Evolutionary conservation across 2,888 invertebrate genomes (phyloP).

Genomic region (Oligia strigilis): DNA sequence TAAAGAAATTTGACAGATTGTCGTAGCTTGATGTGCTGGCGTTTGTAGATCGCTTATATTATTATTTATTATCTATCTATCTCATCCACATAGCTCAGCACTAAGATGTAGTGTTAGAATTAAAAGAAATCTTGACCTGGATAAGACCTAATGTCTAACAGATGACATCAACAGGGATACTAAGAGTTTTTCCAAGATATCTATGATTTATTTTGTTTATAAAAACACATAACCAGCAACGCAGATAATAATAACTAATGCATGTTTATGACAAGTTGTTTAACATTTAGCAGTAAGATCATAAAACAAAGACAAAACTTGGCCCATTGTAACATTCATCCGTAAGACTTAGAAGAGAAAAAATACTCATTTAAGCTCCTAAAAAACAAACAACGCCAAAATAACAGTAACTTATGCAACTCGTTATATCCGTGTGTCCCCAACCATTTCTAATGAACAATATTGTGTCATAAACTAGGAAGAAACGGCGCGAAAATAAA

Average conservation of each 20-base stretch:
- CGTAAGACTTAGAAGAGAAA: neutral
- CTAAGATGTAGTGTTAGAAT: neutral
- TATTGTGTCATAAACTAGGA: constrained; percentile 30
- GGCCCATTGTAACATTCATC: neutral
- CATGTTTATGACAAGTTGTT: neutral
- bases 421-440: constrained; percentile 23
- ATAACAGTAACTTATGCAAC: constrained; percentile 11
- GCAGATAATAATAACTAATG: neutral
- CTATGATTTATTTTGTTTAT: neutral
- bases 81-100: neutral
- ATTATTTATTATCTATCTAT: too few relatives aligned
- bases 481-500: constrained; percentile 45
- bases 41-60: too few relatives aligned
- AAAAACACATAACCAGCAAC: neutral
- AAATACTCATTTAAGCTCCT: neutral
- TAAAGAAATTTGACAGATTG: too few relatives aligned
- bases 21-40: too few relatives aligned
- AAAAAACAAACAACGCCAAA: constrained; percentile 1
- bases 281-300: neutral
- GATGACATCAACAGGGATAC: neutral
- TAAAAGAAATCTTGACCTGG: neutral
- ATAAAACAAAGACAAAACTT: constrained; percentile 15
- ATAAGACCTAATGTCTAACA: neutral
- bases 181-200: neutral
- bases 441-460: constrained; percentile 32